Evolutionary conservation across 2,797 vertebrate genomes (phyloP).

Genomic region (Dendrocincla fuliginosa): DNA sequence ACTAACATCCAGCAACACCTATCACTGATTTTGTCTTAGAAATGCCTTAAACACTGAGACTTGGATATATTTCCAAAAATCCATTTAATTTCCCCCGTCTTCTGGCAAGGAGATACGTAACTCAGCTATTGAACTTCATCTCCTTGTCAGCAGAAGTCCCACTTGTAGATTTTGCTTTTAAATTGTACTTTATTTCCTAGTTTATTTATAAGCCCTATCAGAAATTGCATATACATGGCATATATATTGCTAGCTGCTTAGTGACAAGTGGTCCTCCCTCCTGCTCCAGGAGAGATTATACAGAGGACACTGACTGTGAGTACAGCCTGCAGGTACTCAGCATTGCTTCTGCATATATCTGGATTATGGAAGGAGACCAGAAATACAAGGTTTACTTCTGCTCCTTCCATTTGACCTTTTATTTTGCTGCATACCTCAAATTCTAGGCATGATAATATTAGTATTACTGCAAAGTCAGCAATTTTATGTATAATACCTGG

Average conservation of each 20-base stretch:
- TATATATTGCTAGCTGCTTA: neutral
- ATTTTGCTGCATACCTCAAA: neutral
- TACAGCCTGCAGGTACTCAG: neutral
- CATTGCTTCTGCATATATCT: neutral
- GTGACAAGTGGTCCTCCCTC: neutral
- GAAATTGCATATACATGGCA: neutral
- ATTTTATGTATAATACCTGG: conserved; percentile 39
- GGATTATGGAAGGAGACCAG: neutral
- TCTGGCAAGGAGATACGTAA: neutral
- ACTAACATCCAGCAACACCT: neutral
- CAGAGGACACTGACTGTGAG: neutral
- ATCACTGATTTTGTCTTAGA: neutral
- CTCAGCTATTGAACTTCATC: neutral
- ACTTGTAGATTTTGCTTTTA: neutral
- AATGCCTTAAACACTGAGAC: neutral
- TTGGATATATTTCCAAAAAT: neutral
- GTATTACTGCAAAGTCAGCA: conserved; percentile 33
- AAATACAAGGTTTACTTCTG: neutral
- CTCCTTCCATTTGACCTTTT: neutral
- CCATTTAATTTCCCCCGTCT: neutral
- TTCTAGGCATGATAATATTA: neutral
- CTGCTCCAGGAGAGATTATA: neutral
- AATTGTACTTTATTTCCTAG: neutral
- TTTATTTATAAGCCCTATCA: neutral
- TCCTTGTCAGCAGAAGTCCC: neutral